phyloP scores from a whole-genome alignment of 1,140 invertebrate species.

The Pseudomyrmex flavicornis region DNA sequence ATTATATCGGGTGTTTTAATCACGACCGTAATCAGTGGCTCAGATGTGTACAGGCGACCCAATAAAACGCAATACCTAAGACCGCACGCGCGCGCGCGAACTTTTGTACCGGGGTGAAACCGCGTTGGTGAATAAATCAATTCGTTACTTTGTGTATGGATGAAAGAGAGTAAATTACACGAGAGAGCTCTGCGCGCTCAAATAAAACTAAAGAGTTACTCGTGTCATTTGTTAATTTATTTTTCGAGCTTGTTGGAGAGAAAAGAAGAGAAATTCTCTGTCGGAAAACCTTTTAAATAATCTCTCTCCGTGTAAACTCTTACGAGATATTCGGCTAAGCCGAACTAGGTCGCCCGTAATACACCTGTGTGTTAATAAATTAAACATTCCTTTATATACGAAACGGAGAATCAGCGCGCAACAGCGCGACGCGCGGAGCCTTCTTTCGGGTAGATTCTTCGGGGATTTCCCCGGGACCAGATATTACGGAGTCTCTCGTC shows the following conservation, averaged over 20 bases:
- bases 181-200: too few species aligned
- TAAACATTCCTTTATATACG: not conserved
- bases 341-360: too few species aligned
- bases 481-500: conserved; percentile 46
- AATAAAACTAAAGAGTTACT: too few species aligned
- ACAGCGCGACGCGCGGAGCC: not conserved
- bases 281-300: too few species aligned
- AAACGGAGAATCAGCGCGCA: not conserved
- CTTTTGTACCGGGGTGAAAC: too few species aligned
- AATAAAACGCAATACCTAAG: conserved; percentile 4
- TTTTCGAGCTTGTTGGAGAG: too few species aligned
- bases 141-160: not conserved
- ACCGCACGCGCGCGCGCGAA: not conserved
- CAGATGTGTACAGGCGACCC: not conserved
- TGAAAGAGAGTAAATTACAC: not conserved
- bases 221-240: too few species aligned
- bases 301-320: too few species aligned
- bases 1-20: conserved; percentile 60
- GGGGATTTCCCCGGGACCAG: not conserved
- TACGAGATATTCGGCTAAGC: too few species aligned
- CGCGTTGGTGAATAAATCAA: too few species aligned
- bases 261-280: too few species aligned
- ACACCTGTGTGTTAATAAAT: not conserved
- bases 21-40: conserved; percentile 17
- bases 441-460: conserved; percentile 16